Percentiles rank a stretch among this genome's conserved stretches.
phyloP scores from a whole-genome alignment of 2,113 vertebrate genomes.

The Grammomys surdaster region DNA sequence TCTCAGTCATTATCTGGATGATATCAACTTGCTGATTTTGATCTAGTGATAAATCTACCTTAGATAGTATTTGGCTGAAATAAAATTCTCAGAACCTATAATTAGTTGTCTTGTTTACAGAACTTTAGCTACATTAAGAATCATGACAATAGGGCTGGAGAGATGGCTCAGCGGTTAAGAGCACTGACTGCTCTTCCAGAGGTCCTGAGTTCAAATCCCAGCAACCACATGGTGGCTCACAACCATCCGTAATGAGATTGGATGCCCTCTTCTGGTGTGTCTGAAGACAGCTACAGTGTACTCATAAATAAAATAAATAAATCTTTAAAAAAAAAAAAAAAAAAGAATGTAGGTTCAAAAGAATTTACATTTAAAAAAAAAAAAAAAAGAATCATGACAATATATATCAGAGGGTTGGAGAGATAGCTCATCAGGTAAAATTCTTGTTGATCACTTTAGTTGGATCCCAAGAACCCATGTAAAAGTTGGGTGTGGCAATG shows the following conservation, averaged over 20 bases:
- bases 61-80: not conserved
- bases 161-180: not conserved
- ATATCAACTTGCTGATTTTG: not conserved
- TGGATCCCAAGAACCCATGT: not conserved
- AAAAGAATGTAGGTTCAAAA: too few relatives aligned
- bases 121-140: not conserved
- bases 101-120: not conserved
- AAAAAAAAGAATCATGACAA: constrained; percentile 26
- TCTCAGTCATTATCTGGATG: not conserved
- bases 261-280: too few relatives aligned
- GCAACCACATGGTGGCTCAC: too few relatives aligned
- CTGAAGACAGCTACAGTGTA: too few relatives aligned
- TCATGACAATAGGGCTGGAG: not conserved
- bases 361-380: too few relatives aligned
- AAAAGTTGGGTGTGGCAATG: not conserved
- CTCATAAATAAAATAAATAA: too few relatives aligned
- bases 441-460: not conserved
- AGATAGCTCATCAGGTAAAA: not conserved
- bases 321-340: too few relatives aligned
- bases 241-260: too few relatives aligned
- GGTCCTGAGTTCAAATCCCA: too few relatives aligned
- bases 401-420: not conserved
- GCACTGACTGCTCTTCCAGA: too few relatives aligned
- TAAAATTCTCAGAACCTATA: constrained; percentile 14
- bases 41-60: constrained; percentile 28